Percentiles rank a stretch among this genome's conserved stretches.
phyloP scores from a whole-genome alignment of 2,797 vertebrate species.

The Pempheris klunzingeri region DNA sequence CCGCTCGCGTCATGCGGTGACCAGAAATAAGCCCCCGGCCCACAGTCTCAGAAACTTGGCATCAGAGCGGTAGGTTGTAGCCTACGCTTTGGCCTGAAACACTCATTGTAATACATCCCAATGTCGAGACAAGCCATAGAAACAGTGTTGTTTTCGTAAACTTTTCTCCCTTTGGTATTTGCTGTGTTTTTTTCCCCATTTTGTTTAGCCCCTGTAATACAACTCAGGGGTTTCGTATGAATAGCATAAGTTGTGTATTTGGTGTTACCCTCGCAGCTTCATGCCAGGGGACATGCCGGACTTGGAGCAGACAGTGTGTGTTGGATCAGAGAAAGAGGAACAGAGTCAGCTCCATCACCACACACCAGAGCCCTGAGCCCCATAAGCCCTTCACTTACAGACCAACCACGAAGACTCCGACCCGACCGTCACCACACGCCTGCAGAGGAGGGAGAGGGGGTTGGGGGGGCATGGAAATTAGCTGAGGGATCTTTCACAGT shows the following conservation, averaged over 20 bases:
- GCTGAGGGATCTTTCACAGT: conserved; percentile 65
- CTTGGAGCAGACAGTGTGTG: conserved; percentile 60
- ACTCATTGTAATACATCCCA: conserved; percentile 39
- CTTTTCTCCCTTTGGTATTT: conserved; percentile 41
- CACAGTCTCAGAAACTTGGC: conserved; percentile 30
- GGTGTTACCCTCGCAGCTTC: conserved; percentile 53
- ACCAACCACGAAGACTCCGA: conserved; percentile 76
- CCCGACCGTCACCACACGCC: conserved; percentile 68
- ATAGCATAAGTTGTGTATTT: conserved; percentile 63
- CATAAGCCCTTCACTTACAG: conserved; percentile 72
- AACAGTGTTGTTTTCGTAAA: conserved; percentile 51
- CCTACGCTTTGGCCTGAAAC: conserved; percentile 30
- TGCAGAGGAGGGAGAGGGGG: conserved; percentile 48
- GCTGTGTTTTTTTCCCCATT: conserved; percentile 35
- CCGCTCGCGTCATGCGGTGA: conserved; percentile 55
- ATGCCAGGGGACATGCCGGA: conserved; percentile 61
- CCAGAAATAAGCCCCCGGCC: conserved; percentile 36
- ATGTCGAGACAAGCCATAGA: conserved; percentile 34
- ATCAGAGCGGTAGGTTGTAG: conserved; percentile 25
- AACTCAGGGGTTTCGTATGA: conserved; percentile 58
- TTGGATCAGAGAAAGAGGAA: conserved; percentile 63
- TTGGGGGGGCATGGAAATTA: conserved; percentile 68
- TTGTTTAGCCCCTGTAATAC: conserved; percentile 50
- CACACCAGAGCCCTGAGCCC: conserved; percentile 63
- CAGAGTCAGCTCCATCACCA: conserved; percentile 61